phyloP scores from a whole-genome alignment of 2,797 vertebrate species.

The Sciurus carolinensis region DNA sequence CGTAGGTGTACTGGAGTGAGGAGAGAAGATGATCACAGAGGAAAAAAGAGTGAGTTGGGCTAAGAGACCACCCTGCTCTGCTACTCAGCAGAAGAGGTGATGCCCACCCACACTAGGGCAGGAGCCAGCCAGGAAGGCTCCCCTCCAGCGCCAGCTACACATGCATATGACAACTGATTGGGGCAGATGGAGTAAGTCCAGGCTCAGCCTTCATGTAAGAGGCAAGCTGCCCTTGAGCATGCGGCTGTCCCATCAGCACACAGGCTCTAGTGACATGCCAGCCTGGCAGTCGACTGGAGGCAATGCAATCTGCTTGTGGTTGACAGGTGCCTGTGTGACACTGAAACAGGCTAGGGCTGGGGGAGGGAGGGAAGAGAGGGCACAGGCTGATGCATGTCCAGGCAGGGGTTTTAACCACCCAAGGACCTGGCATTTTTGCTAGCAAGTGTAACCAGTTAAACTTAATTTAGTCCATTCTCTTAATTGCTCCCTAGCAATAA shows the following conservation, averaged over 20 bases:
- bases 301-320: neutral
- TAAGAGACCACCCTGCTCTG: neutral
- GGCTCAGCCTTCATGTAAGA: neutral
- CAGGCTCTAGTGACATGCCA: neutral
- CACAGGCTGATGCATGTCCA: neutral
- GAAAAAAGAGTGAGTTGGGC: neutral
- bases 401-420: neutral
- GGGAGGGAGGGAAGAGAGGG: neutral
- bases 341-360: neutral
- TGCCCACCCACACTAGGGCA: neutral
- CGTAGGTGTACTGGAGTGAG: neutral
- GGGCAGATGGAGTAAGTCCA: neutral
- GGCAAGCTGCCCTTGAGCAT: neutral
- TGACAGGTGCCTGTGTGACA: neutral
- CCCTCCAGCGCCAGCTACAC: neutral
- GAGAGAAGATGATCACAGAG: neutral
- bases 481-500: neutral
- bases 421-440: neutral
- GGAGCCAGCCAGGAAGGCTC: neutral
- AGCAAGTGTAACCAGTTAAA: slow-evolving; percentile 5
- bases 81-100: neutral
- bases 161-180: neutral
- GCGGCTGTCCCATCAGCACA: neutral
- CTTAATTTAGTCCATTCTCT: slow-evolving; percentile 28
- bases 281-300: neutral